phyloP scores from a whole-genome alignment of 2,797 vertebrate species.

The Orestias chungarensis region DNA sequence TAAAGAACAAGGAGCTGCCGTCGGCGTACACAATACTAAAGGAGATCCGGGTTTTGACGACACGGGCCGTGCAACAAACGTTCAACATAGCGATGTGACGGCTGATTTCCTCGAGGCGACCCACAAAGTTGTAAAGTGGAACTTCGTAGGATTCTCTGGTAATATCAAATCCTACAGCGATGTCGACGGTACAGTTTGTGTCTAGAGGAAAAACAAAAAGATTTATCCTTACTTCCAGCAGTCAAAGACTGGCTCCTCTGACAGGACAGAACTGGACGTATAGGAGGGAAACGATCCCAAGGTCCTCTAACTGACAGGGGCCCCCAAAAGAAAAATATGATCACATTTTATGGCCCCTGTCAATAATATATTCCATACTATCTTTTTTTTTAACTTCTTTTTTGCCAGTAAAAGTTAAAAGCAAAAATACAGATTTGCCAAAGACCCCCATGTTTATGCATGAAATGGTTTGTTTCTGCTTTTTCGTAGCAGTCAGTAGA shows the following conservation, averaged over 20 bases:
- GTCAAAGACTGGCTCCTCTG: not conserved
- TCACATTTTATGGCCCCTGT: too few species aligned
- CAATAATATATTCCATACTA: too few species aligned
- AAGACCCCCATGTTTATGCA: too few species aligned
- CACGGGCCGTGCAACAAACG: slow-evolving; percentile 67
- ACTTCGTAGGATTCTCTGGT: slow-evolving; percentile 43
- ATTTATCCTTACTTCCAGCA: not conserved
- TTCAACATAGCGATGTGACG: slow-evolving; percentile 54
- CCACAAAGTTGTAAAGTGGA: slow-evolving; percentile 52
- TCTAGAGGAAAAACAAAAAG: not conserved
- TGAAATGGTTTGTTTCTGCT: too few species aligned
- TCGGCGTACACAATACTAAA: slow-evolving; percentile 54
- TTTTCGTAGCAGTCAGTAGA: too few species aligned
- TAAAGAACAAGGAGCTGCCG: slow-evolving; percentile 67
- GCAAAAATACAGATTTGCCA: too few species aligned
- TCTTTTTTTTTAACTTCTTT: too few species aligned
- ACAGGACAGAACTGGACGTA: not conserved
- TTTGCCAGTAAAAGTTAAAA: too few species aligned
- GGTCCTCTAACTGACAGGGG: too few species aligned
- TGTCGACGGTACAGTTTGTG: slow-evolving; percentile 76
- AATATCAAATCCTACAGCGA: slow-evolving; percentile 83
- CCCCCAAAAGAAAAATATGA: too few species aligned
- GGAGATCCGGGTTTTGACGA: slow-evolving; percentile 71
- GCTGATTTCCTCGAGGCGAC: slow-evolving; percentile 71
- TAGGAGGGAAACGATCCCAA: too few species aligned